These are phyloP conservation scores for Catamblyrhynchus diadema DNA, from an alignment of 2,797 vertebrate species.

Conservation along the genomic window DNA sequence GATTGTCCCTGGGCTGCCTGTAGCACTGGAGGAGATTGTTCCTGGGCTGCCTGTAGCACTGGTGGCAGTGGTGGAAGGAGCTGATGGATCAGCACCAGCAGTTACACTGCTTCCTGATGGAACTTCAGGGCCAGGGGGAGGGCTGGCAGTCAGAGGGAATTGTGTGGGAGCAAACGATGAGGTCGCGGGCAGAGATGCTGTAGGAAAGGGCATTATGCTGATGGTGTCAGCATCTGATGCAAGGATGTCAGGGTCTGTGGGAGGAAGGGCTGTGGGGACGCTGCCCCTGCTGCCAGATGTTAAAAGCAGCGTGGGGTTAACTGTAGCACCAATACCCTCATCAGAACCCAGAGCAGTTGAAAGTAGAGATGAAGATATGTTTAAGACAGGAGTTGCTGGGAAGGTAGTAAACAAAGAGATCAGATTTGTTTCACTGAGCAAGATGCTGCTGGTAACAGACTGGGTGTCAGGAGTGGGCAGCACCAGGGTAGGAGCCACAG, in stretches of 20 bases:
- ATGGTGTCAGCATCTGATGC: slow-evolving; percentile 35
- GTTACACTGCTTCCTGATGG: not conserved
- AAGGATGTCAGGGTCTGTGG: not conserved
- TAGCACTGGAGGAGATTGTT: not conserved
- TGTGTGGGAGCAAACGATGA: not conserved
- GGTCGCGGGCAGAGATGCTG: not conserved
- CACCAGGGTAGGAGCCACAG: slow-evolving; percentile 11
- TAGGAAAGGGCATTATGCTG: not conserved
- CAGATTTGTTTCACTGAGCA: not conserved
- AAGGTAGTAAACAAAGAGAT: slow-evolving; percentile 16
- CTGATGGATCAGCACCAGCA: not conserved
- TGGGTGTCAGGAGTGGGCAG: slow-evolving; percentile 34
- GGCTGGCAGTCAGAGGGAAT: not conserved
- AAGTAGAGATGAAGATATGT: not conserved
- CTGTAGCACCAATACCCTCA: slow-evolving; percentile 15
- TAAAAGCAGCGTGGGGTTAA: not conserved
- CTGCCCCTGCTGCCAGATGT: not conserved
- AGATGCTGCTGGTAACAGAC: slow-evolving; percentile 42
- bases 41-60: slow-evolving; percentile 8
- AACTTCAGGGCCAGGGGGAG: not conserved
- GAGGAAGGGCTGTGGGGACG: not conserved
- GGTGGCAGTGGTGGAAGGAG: not conserved
- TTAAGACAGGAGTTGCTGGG: slow-evolving; percentile 40
- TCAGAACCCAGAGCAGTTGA: not conserved
- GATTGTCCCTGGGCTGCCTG: no score